Evolutionary conservation across 2,113 vertebrate species (phyloP).

Genomic region (Chionomys nivalis): DNA sequence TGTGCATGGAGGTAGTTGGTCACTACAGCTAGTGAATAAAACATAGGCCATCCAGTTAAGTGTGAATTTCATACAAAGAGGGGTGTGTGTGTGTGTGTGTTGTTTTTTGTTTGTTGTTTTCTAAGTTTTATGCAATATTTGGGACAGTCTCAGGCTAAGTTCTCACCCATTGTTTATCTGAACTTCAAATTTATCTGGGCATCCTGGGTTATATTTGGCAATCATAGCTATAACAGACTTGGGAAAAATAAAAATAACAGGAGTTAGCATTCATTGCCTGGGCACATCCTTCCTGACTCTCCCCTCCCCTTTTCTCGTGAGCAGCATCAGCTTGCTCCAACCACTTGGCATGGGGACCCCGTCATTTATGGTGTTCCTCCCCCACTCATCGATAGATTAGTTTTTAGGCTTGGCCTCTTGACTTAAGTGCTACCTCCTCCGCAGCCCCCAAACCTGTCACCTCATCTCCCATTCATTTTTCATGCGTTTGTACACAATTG

Average conservation of each 20-base stretch:
- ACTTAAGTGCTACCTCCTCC: background rate
- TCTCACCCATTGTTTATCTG: background rate
- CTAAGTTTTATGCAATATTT: background rate
- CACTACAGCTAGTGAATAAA: background rate
- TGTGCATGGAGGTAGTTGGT: background rate
- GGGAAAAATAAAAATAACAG: constrained; percentile 9
- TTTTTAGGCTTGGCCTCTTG: background rate
- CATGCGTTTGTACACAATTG: background rate
- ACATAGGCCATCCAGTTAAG: background rate
- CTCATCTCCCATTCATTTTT: background rate
- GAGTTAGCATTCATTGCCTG: background rate
- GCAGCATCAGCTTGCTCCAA: background rate
- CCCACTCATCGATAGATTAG: rapidly evolving
- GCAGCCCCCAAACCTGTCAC: background rate
- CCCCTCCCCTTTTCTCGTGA: background rate
- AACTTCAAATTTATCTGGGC: background rate
- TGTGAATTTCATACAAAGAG: background rate
- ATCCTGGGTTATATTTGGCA: constrained; percentile 4
- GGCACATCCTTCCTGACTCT: background rate
- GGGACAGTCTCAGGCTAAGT: constrained; percentile 16
- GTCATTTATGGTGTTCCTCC: background rate
- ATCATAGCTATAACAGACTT: background rate
- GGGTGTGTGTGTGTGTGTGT: no score
- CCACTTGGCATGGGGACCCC: no score
- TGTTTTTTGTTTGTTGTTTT: background rate